These are phyloP conservation scores for Charaxes varanes DNA, from an alignment of 1,140 invertebrate genomes.

Conservation along the genomic window DNA sequence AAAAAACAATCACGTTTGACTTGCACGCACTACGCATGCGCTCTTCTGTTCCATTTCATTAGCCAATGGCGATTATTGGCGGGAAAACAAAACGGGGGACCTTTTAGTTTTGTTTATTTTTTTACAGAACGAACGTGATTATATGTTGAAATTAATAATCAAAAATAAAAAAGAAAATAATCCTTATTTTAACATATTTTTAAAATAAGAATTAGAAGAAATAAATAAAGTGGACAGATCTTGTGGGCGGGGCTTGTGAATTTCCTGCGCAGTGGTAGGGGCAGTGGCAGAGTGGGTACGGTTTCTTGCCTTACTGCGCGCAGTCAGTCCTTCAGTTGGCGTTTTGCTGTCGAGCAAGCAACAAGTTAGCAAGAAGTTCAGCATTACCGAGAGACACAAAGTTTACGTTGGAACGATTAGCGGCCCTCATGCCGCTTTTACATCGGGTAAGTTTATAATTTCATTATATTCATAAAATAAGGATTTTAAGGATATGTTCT, in stretches of 20 bases:
- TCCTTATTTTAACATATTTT: neutral
- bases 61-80: neutral
- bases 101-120: neutral
- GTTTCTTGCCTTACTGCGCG: slow-evolving; percentile 43
- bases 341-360: slow-evolving; percentile 35
- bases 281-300: slow-evolving; percentile 23
- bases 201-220: neutral
- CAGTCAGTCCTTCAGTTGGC: slow-evolving; percentile 28
- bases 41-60: too few relatives aligned
- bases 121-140: neutral
- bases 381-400: slow-evolving; percentile 13
- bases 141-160: neutral
- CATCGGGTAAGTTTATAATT: slow-evolving; percentile 43
- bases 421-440: slow-evolving; percentile 54
- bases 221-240: slow-evolving; percentile 1
- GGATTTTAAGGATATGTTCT: too few relatives aligned
- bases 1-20: too few relatives aligned
- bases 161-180: neutral
- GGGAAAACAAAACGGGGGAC: slow-evolving; percentile 3
- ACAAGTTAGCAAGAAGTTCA: slow-evolving; percentile 26
- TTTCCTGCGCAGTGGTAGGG: slow-evolving; percentile 19
- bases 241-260: slow-evolving; percentile 22
- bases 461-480: too few relatives aligned
- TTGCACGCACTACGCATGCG: neutral
- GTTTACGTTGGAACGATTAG: slow-evolving; percentile 33